Percentiles rank a stretch among this genome's conserved stretches.
These are phyloP conservation scores for Mantis religiosa DNA, from an alignment of 2,888 invertebrate species.

Conservation along the genomic window DNA sequence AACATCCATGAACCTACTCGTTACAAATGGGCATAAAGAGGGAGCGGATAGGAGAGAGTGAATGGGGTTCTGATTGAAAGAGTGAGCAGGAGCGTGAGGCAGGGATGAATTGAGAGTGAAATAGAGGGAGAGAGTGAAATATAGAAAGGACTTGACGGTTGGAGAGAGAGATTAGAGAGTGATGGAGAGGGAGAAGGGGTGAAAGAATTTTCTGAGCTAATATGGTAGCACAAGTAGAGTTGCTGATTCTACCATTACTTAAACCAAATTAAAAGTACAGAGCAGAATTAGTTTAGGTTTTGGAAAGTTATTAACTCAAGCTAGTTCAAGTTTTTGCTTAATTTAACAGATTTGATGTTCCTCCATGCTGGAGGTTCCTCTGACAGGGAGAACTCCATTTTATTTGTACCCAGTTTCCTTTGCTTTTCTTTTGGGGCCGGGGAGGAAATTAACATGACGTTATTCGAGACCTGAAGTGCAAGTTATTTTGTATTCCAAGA, in stretches of 20 bases:
- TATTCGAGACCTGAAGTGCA: background rate
- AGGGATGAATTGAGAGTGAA: too few relatives aligned
- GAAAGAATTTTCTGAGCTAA: too few relatives aligned
- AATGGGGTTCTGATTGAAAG: too few relatives aligned
- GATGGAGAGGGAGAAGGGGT: too few relatives aligned
- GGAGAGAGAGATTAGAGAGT: too few relatives aligned
- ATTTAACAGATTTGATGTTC: background rate
- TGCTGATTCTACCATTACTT: background rate
- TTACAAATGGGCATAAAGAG: too few relatives aligned
- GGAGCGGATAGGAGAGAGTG: too few relatives aligned
- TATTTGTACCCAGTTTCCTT: background rate
- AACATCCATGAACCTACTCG: too few relatives aligned
- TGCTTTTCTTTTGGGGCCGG: background rate
- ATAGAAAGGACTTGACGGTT: too few relatives aligned
- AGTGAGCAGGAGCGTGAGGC: too few relatives aligned
- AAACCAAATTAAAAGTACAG: background rate
- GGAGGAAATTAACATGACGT: background rate
- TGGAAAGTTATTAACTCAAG: background rate
- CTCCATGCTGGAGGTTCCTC: background rate
- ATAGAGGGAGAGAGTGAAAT: too few relatives aligned
- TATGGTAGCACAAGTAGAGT: too few relatives aligned
- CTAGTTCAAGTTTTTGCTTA: background rate
- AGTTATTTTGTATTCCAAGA: slow-evolving; percentile 5
- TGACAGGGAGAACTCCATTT: background rate
- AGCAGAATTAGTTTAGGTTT: background rate